phyloP scores from a whole-genome alignment of 2,797 vertebrate species.

The Meriones psammophilus region DNA sequence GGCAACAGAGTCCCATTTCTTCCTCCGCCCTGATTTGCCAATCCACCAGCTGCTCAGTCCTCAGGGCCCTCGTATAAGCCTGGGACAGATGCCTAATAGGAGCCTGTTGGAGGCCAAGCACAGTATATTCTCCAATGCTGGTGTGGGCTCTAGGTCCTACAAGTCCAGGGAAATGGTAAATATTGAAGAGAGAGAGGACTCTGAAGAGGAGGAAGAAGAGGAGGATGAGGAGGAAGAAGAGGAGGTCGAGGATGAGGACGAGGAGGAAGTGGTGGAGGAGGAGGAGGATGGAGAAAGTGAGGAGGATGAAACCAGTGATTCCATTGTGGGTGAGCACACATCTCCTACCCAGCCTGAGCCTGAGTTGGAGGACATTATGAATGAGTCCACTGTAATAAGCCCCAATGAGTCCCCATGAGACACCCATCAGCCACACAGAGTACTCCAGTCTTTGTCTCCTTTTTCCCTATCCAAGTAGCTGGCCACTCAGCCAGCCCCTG shows the following conservation, averaged over 20 bases:
- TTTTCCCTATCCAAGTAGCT: background rate
- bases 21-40: accelerated
- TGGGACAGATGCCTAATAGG: background rate
- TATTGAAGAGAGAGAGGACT: background rate
- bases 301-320: background rate
- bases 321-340: background rate
- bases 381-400: background rate
- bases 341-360: background rate
- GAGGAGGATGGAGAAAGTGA: background rate
- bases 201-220: background rate
- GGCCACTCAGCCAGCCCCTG: background rate
- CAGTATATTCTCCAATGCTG: accelerated
- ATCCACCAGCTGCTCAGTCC: background rate
- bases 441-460: background rate
- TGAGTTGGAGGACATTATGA: background rate
- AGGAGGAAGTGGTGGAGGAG: background rate
- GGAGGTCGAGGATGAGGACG: background rate
- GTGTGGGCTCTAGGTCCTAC: background rate
- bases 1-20: background rate
- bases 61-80: background rate
- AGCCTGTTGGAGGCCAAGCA: background rate
- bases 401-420: background rate
- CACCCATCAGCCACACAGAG: background rate
- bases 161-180: background rate
- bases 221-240: background rate